Percentiles rank a stretch among this genome's conserved stretches.
Conservation (phyloP, 1,140 invertebrate genomes). For the Whitmania pigra region DNA sequence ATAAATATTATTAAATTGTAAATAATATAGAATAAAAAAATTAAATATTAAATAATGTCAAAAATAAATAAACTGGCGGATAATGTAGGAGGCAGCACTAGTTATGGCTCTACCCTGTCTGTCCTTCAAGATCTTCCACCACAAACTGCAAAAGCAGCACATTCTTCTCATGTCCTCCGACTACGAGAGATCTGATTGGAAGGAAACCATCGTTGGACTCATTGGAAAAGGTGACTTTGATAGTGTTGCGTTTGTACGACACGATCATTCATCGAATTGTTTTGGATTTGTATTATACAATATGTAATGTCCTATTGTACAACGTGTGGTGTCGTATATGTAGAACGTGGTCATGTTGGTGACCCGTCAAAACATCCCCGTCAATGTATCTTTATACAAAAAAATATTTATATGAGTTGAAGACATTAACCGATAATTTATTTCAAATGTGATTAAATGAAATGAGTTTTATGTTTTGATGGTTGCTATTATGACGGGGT, state of each 20-base stretch:
- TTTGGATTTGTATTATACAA: background rate
- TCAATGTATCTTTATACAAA: no score
- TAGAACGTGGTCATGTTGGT: background rate
- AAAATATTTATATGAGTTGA: no score
- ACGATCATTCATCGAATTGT: background rate
- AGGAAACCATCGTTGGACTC: slow-evolving; percentile 70
- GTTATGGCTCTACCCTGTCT: slow-evolving; percentile 77
- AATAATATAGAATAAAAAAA: no score
- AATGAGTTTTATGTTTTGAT: no score
- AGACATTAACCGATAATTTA: no score
- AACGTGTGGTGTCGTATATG: background rate
- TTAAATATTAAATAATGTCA: no score
- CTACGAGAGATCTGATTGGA: slow-evolving; percentile 82
- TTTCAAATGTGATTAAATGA: no score
- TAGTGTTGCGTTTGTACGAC: background rate
- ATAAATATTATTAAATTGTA: no score
- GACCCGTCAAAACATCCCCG: no score
- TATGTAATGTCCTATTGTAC: background rate
- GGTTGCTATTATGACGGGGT: no score
- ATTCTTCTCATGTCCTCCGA: slow-evolving; percentile 82
- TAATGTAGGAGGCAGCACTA: slow-evolving; percentile 59
- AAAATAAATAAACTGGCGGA: no score
- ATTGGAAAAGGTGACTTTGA: slow-evolving; percentile 43
- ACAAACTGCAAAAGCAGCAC: slow-evolving; percentile 47
- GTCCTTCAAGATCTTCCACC: slow-evolving; percentile 60